These are phyloP conservation scores for Galeopterus variegatus DNA, from an alignment of 2,113 vertebrate genomes.

Conservation along the genomic window DNA sequence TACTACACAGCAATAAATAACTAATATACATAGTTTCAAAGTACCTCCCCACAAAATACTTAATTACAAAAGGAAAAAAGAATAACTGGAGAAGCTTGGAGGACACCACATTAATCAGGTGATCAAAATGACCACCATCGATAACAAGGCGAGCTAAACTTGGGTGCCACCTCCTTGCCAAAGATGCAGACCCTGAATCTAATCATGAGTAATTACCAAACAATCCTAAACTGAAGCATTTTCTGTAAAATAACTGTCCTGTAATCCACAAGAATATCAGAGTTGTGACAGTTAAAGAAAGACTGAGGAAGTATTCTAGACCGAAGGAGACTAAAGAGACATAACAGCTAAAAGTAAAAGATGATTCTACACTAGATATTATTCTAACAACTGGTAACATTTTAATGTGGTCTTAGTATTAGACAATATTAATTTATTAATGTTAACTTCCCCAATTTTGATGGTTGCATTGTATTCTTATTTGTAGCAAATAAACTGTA, in stretches of 20 bases:
- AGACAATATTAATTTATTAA: background rate
- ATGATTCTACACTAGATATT: background rate
- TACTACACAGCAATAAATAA: conserved; percentile 30
- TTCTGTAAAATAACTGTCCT: conserved; percentile 8
- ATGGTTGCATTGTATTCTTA: background rate
- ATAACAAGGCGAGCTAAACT: background rate
- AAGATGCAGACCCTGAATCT: background rate
- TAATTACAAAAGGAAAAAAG: conserved; percentile 5
- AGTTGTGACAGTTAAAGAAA: background rate
- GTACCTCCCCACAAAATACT: background rate
- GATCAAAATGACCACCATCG: background rate
- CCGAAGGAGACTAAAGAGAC: background rate
- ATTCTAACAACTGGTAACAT: background rate
- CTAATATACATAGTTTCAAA: background rate
- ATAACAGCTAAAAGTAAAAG: background rate
- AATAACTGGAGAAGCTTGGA: background rate
- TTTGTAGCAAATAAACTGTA: background rate
- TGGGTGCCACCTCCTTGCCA: background rate
- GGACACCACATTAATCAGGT: background rate
- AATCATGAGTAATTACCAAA: background rate
- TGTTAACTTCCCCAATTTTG: conserved; percentile 11
- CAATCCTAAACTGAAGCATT: background rate
- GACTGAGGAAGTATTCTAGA: background rate
- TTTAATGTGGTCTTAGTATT: background rate
- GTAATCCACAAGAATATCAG: background rate